Base-by-base conservation (phyloP, 2,888 invertebrate genomes). In the Auanema sp. region DNA sequence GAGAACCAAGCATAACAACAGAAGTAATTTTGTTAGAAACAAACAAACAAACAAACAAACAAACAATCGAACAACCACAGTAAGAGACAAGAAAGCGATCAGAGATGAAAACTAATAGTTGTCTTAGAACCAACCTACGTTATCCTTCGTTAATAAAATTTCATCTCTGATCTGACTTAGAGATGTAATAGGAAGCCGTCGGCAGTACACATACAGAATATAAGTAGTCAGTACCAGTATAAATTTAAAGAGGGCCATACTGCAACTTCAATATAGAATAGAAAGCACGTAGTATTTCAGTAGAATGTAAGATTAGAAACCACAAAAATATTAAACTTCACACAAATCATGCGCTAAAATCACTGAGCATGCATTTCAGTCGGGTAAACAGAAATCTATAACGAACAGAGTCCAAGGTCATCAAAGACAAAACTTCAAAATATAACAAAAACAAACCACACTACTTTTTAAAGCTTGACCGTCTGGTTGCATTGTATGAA, bases 101-200 rank as follows among this genome's bases (percentile, higher is more conserved):
- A 18, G 47, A 47, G 21, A 21, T 16, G 16, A 18, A 10, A 47
- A 47, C 21, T 16, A 47, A 5, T 47, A 47, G 47, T 5, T 47
- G 18, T 12, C 25, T 33, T 18, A 23, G 12, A 57, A 65, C 72
- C 21, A 49, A 73, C 72, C 72, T 25, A 73, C 58, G 21, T 65
- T 64, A 47, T 70, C 69, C 51, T 69, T 67, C 40, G 44, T 43
- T 25, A 72, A 24, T 11, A 18, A n/a, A 44, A 73, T 66, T 47
- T 73, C 73, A 14, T 52, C 54, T 11, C 62, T 60, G 14, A 73
- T 71, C 33, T 71, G 58, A 1, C 69, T 44, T 4, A 73, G 49
- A 21, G 65, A 59, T 4, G 56, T 57, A 33, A 71, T 66, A 0
- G 71, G 73, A 24, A 64, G 62, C 2, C 73, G 62, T 42, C 73